Conservation (phyloP, 2,113 vertebrate species). For the human (Homo sapiens) region GRCh38 chr1:61169501-61170000, state of each 20-base stretch:
- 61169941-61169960: neutral
- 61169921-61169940: neutral
- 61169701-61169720: neutral
- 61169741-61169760: neutral
- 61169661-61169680: neutral
- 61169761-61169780: neutral
- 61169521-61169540: rapidly evolving
- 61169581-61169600: neutral
- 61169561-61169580: neutral
- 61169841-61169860: neutral
- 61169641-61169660: neutral
- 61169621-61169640: neutral
- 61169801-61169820: neutral
- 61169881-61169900: neutral
- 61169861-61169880: neutral
- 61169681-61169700: neutral
- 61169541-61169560: neutral
- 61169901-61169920: neutral
- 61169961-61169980: neutral
- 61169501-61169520: neutral
- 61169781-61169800: neutral
- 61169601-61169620: neutral
- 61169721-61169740: neutral
- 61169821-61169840: neutral
- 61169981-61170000: neutral